Evolutionary conservation across 92 coral and sea anemone genomes (phyloP).

Genomic region (Plumapathes pennacea): DNA sequence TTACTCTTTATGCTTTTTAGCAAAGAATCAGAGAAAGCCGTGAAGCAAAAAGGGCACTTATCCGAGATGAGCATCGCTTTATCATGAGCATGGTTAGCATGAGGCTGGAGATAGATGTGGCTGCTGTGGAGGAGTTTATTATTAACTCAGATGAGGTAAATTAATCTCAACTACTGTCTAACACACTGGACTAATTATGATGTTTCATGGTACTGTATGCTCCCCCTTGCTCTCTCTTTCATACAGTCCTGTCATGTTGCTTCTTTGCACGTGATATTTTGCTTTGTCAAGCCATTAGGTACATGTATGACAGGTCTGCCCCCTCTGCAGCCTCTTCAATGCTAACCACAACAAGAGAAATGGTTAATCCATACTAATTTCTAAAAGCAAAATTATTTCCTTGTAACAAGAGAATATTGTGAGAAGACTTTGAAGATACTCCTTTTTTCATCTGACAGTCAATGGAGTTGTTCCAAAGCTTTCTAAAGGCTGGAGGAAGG

Average conservation of each 20-base stretch:
- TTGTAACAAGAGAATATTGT: too few relatives aligned
- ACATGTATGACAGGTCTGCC: too few relatives aligned
- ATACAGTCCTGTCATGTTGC: too few relatives aligned
- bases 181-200: too few relatives aligned
- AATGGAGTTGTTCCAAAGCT: slow-evolving; percentile 61
- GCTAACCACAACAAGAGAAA: too few relatives aligned
- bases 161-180: not conserved
- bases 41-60: slow-evolving; percentile 66
- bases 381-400: too few relatives aligned
- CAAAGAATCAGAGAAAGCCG: slow-evolving; percentile 83
- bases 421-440: not conserved
- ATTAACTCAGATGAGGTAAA: slow-evolving; percentile 76
- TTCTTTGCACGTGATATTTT: too few relatives aligned
- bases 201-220: too few relatives aligned
- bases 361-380: too few relatives aligned
- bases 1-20: slow-evolving; percentile 18
- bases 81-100: slow-evolving; percentile 65
- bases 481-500: slow-evolving; percentile 71
- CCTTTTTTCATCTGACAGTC: slow-evolving; percentile 25
- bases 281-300: too few relatives aligned
- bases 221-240: too few relatives aligned
- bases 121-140: slow-evolving; percentile 69
- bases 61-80: slow-evolving; percentile 68
- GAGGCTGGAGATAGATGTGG: slow-evolving; percentile 55
- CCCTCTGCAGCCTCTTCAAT: too few relatives aligned